Evolutionary conservation across 2,888 invertebrate genomes (phyloP), one percentile per base, ranked within the genome.

Genomic region (Patella ulyssiponensis): DNA sequence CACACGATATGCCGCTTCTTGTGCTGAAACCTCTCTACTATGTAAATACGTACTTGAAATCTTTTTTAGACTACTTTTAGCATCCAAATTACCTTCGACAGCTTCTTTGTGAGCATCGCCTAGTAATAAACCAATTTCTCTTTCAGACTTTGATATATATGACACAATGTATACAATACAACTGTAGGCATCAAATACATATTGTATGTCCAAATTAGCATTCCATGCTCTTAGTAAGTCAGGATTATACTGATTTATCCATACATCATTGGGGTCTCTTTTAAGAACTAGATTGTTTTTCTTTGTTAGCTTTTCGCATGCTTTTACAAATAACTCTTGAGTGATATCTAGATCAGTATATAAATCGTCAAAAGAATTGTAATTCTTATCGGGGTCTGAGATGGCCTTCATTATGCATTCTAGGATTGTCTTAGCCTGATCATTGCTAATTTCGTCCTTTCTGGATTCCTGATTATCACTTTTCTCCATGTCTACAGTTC

Each of bases 91-190:
- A 12, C 77, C 76, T 71, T 78, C 53, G 11, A 33, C 20, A n/a
- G 79, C 72, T 74, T 81, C 81, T 64, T 77, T 76, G 54, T 79
- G 51, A n/a, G 77, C 75, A 23, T 74, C 33, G 51, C 71, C 44
- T 5, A 82, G 52, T 14, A 82, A 79, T 14, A 33, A 77, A 73
- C 64, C 77, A 69, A 56, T 83, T 80, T 27, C 78, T 56, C 51
- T 53, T 73, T 80, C 81, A 53, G 80, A 77, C 76, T 86, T 85
- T 7, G 82, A 81, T 23, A 85, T 83, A 73, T 84, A 83, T 5
- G 83, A 81, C 0, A 84, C 80, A 71, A 85, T 84, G 27, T 84
- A 85, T 14, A 80, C 75, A 27, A 83, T 20, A 17, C 58, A 58
- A 71, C 58, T 53, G n/a, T 69, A 77, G n/a, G 80, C 52, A 44